Conservation (phyloP, 2,113 vertebrate genomes). For the Poeciliopsis turrubarensis region DNA sequence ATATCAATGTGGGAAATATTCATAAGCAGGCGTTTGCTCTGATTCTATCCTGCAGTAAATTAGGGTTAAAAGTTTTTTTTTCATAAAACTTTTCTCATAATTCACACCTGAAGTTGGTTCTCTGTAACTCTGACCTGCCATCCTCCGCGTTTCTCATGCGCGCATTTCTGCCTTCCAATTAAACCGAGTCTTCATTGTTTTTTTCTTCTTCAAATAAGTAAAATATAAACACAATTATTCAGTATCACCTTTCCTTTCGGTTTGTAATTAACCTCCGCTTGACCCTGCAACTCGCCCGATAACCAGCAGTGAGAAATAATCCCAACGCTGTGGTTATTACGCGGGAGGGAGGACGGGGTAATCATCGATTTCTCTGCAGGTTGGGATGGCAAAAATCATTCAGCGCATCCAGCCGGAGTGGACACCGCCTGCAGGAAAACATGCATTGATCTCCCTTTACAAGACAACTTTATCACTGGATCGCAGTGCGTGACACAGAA, state of each 20-base stretch:
- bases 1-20: no score
- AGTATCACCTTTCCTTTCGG: constrained; percentile 25
- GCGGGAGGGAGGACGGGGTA: constrained; percentile 30
- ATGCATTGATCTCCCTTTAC: constrained; percentile 43
- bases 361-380: constrained; percentile 56
- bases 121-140: not conserved
- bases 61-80: not conserved
- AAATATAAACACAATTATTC: constrained; percentile 35
- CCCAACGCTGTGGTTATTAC: constrained; percentile 7
- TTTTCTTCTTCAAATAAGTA: constrained; percentile 7
- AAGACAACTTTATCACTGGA: constrained; percentile 25
- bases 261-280: constrained; percentile 35
- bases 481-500: constrained; percentile 17
- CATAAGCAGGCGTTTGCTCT: not conserved
- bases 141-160: not conserved
- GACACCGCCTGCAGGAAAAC: constrained; percentile 44
- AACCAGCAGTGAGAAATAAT: constrained; percentile 34
- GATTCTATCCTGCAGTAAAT: not conserved
- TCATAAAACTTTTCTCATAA: not conserved
- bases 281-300: constrained; percentile 28
- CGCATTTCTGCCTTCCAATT: not conserved
- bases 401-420: constrained; percentile 43
- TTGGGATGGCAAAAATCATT: constrained; percentile 64
- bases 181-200: constrained; percentile 11
- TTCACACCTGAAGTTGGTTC: not conserved